phyloP scores from a whole-genome alignment of 2,113 vertebrate species.

The Astur gentilis region DNA sequence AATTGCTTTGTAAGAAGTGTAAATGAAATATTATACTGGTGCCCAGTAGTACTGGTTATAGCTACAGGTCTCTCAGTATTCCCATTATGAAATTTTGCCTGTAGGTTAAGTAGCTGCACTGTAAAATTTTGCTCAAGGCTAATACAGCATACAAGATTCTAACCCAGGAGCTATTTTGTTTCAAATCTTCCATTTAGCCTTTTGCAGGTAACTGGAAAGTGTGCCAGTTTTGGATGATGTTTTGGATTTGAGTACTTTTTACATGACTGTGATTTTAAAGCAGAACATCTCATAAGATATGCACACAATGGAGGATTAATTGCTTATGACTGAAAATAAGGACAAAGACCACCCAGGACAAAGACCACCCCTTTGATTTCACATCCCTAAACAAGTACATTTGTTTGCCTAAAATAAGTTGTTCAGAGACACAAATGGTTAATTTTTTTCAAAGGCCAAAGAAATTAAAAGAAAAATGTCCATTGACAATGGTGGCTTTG shows the following conservation, averaged over 20 bases:
- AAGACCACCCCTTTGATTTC: neutral
- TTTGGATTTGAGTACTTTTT: neutral
- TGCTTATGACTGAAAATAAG: neutral
- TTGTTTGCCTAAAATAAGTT: neutral
- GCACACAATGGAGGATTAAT: neutral
- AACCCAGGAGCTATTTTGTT: constrained; percentile 47
- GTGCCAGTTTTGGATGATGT: neutral
- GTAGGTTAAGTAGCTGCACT: constrained; percentile 21
- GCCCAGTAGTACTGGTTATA: neutral
- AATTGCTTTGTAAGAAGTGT: constrained; percentile 14
- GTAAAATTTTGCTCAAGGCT: constrained; percentile 49
- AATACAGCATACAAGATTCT: constrained; percentile 1
- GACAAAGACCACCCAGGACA: neutral
- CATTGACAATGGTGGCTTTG: neutral
- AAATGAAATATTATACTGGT: constrained; percentile 40
- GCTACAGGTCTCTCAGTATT: constrained; percentile 4
- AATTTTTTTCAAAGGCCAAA: neutral
- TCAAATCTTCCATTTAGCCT: constrained; percentile 7
- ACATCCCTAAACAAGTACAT: neutral
- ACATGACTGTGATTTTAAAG: neutral
- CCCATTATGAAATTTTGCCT: constrained; percentile 8
- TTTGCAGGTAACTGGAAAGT: neutral
- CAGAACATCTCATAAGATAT: neutral
- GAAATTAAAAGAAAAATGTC: neutral
- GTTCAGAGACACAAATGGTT: neutral